These are phyloP conservation scores for Dolichomitus sp. DNA, from an alignment of 2,888 invertebrate genomes.

Conservation along the genomic window DNA sequence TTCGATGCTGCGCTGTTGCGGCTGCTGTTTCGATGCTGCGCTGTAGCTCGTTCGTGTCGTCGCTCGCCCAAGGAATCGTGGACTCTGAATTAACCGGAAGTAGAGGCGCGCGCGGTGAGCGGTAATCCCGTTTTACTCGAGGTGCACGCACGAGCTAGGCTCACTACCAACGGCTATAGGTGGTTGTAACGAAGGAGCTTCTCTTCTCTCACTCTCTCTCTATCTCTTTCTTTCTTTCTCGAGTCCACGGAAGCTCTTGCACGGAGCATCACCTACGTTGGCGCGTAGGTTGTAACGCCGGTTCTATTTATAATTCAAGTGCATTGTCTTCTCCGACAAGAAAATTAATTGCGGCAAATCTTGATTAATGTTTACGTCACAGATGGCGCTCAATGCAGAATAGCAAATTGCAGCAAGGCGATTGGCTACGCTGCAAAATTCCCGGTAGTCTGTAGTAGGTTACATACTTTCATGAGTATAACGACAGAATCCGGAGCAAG, in stretches of 20 bases:
- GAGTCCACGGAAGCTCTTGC: conserved; percentile 33
- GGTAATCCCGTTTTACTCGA: conserved; percentile 65
- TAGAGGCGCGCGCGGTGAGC: conserved; percentile 60
- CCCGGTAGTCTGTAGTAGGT: conserved; percentile 10
- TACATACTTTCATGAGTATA: conserved; percentile 25
- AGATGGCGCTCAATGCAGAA: neutral
- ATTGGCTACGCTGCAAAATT: conserved; percentile 1
- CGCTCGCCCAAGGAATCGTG: conserved; percentile 58
- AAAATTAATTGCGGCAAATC: conserved; percentile 46
- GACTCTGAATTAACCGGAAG: conserved; percentile 68
- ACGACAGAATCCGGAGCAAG: conserved; percentile 22
- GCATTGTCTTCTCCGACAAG: conserved; percentile 53
- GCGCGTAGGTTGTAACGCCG: conserved; percentile 51
- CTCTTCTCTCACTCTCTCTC: conserved; percentile 25
- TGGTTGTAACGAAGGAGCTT: conserved; percentile 20
- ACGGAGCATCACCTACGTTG: conserved; percentile 49
- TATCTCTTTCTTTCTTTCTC: conserved; percentile 15
- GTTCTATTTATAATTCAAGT: conserved; percentile 60
- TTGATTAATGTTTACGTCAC: neutral
- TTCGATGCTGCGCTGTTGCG: conserved; percentile 25
- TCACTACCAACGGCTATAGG: conserved; percentile 15
- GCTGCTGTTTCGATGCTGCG: conserved; percentile 22
- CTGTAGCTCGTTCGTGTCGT: conserved; percentile 55
- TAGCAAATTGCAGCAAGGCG: neutral
- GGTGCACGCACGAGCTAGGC: conserved; percentile 61